A percentile compares a stretch with the other conserved stretches of the same genome.
Evolutionary conservation across 2,888 invertebrate species (phyloP).

Genomic region (Ashinkailepas kermadecensis): DNA sequence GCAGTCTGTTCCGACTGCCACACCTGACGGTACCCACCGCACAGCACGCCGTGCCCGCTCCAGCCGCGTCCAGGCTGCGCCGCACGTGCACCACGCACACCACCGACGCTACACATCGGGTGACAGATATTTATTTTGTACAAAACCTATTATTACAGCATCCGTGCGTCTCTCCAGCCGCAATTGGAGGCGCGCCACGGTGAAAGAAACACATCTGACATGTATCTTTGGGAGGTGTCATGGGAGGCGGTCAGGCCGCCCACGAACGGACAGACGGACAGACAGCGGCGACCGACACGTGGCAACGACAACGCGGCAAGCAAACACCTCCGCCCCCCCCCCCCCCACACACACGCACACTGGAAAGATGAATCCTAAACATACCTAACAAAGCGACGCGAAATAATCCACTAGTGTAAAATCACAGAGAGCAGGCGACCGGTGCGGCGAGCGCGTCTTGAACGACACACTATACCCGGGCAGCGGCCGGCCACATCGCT

Average conservation of each 20-base stretch:
- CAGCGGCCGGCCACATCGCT: background rate
- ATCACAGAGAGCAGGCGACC: background rate
- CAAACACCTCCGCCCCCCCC: background rate
- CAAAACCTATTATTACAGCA: constrained; percentile 8
- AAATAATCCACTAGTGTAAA: constrained; percentile 24
- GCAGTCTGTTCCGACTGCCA: no score
- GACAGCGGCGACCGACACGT: background rate
- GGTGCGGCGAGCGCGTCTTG: background rate
- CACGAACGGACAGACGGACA: constrained; percentile 24
- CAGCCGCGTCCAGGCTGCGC: no score
- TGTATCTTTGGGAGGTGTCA: constrained; percentile 1
- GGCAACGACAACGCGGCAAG: constrained; percentile 13
- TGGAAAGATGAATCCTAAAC: constrained; percentile 22
- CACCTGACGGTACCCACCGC: no score
- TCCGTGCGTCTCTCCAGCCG: background rate
- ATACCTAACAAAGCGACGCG: constrained; percentile 21
- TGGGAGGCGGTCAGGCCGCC: background rate
- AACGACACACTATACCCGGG: background rate
- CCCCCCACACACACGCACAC: background rate
- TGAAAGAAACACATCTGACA: constrained; percentile 12
- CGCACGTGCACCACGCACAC: no score
- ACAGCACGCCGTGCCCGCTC: no score
- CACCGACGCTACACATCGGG: no score
- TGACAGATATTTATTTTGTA: constrained; percentile 17
- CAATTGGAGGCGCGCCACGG: background rate